Evolutionary conservation across 2,113 vertebrate genomes (phyloP).

Genomic region (Hyperopisus bebe): DNA sequence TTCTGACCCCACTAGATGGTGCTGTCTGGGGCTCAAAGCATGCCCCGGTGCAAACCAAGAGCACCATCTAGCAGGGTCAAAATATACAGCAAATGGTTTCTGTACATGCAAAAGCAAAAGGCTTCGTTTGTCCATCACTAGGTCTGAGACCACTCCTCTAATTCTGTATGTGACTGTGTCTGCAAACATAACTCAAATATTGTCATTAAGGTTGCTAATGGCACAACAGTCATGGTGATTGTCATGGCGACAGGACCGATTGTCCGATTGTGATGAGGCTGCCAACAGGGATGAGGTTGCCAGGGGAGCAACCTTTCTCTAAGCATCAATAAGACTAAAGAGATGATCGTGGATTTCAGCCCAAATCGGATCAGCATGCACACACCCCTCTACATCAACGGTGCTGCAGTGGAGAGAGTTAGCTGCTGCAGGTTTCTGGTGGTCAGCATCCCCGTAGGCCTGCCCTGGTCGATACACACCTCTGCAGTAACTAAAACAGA

Average conservation of each 20-base stretch:
- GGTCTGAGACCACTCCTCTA: neutral
- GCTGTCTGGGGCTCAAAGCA: no score
- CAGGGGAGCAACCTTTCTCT: neutral
- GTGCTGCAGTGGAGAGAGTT: neutral
- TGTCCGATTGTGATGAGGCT: neutral
- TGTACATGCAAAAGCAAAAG: no score
- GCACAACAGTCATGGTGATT: neutral
- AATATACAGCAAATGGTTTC: no score
- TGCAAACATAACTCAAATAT: neutral
- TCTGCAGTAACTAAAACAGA: neutral
- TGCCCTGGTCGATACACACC: neutral
- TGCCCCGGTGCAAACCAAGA: no score
- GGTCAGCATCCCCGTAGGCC: neutral
- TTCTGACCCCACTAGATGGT: no score
- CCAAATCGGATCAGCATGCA: neutral
- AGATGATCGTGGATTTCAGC: neutral
- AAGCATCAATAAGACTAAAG: neutral
- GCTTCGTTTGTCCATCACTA: no score
- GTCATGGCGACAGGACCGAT: neutral
- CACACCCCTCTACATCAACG: neutral
- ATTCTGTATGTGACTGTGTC: neutral
- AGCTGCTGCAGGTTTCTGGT: neutral
- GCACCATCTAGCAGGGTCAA: no score
- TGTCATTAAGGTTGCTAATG: neutral
- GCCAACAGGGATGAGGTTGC: no score